Conservation (phyloP, 2,797 vertebrate genomes). For the Sebastes iracundus region DNA sequence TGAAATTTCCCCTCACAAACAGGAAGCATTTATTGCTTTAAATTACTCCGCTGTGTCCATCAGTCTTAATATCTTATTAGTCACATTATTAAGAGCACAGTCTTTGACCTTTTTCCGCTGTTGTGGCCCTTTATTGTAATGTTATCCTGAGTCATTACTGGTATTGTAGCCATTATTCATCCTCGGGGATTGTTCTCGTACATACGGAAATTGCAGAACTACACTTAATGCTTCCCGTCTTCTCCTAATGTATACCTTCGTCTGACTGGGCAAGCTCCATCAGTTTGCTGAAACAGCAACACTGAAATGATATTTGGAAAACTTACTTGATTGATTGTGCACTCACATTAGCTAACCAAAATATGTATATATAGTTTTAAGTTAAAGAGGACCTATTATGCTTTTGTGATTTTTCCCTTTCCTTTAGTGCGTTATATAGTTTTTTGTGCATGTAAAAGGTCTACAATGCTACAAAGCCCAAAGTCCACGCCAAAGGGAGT, state of each 20-base stretch:
- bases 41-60: constrained; percentile 32
- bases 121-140: constrained; percentile 42
- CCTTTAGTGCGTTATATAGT: background rate
- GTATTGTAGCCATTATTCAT: constrained; percentile 57
- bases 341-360: constrained; percentile 4
- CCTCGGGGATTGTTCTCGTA: constrained; percentile 44
- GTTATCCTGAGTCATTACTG: constrained; percentile 59
- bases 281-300: constrained; percentile 54
- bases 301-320: constrained; percentile 31
- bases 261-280: constrained; percentile 31
- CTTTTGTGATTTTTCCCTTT: background rate
- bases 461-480: background rate
- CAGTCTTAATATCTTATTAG: constrained; percentile 45
- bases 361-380: background rate
- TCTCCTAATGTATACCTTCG: constrained; percentile 52
- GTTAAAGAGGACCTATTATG: background rate
- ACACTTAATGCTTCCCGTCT: constrained; percentile 59
- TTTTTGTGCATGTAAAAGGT: background rate
- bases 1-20: constrained; percentile 19
- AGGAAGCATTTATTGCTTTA: constrained; percentile 38
- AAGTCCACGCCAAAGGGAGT: background rate
- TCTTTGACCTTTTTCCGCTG: constrained; percentile 44
- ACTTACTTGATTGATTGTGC: constrained; percentile 11
- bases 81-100: constrained; percentile 43
- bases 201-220: constrained; percentile 46